Percentiles rank a stretch among this genome's conserved stretches.
Conservation (phyloP, 1,140 invertebrate genomes). For the Penaeus chinensis region DNA sequence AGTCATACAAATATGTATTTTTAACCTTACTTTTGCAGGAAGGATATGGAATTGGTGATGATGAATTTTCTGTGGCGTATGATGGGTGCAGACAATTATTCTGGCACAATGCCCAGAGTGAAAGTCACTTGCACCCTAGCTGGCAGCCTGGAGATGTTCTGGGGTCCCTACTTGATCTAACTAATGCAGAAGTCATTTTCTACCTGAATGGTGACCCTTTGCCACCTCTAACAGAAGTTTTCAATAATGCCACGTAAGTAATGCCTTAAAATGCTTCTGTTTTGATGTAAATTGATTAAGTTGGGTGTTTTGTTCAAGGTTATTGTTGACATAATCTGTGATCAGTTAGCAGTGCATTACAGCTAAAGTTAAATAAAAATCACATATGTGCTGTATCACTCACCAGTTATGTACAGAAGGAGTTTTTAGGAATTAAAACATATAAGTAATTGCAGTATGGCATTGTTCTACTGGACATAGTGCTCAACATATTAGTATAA, state of each 20-base stretch:
- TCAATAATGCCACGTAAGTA: conserved; percentile 80
- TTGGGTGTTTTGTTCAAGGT: background rate
- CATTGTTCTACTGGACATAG: no score
- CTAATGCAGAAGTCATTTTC: conserved; percentile 79
- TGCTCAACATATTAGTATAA: no score
- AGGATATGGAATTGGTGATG: conserved; percentile 95
- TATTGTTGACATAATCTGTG: background rate
- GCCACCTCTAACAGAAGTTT: conserved; percentile 79
- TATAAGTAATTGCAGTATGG: no score
- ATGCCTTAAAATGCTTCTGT: background rate
- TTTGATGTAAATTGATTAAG: background rate
- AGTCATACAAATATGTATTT: background rate
- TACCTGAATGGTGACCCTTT: conserved; percentile 84
- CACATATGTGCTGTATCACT: no score
- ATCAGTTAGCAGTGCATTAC: no score
- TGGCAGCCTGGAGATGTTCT: conserved; percentile 89
- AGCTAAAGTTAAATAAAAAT: no score
- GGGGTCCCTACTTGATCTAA: conserved; percentile 84
- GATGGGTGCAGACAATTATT: conserved; percentile 91
- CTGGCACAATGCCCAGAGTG: conserved; percentile 77
- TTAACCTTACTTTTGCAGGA: conserved; percentile 74
- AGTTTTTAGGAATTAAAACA: no score
- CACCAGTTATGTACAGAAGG: no score
- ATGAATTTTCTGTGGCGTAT: conserved; percentile 88
- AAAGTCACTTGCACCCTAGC: conserved; percentile 70